These are phyloP conservation scores for Hycleus phaleratus DNA, from an alignment of 1,140 invertebrate species.

Conservation along the genomic window DNA sequence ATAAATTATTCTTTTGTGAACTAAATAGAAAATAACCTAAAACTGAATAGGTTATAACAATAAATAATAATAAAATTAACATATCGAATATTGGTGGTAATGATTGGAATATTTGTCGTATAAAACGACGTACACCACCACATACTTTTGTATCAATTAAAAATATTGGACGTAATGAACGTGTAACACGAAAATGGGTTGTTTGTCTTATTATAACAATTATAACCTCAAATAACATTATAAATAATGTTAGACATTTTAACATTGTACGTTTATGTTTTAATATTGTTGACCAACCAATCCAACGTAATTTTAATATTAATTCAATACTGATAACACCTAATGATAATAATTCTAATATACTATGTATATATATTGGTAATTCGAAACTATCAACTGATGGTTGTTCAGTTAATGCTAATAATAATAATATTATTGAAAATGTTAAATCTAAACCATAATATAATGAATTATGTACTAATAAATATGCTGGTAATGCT, in stretches of 20 bases:
- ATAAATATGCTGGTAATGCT: constrained; percentile 77
- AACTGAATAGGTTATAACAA: constrained; percentile 77
- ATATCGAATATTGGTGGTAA: constrained; percentile 85
- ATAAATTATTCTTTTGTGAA: constrained; percentile 60
- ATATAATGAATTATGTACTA: constrained; percentile 85
- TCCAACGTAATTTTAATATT: constrained; percentile 76
- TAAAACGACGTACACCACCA: constrained; percentile 63
- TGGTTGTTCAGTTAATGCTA: constrained; percentile 77
- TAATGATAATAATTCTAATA: constrained; percentile 72
- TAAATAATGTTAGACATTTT: constrained; percentile 70
- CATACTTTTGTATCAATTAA: constrained; percentile 81
- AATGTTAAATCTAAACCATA: constrained; percentile 75
- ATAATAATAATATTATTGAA: constrained; percentile 66
- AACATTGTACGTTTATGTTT: constrained; percentile 67
- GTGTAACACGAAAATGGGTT: constrained; percentile 79
- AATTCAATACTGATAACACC: constrained; percentile 71
- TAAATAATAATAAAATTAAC: constrained; percentile 76
- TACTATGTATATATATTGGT: constrained; percentile 73
- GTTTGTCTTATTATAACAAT: constrained; percentile 74
- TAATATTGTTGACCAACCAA: constrained; percentile 74
- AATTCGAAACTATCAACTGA: constrained; percentile 56
- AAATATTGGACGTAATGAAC: constrained; percentile 84
- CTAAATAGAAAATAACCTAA: constrained; percentile 79
- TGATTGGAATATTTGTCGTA: constrained; percentile 72
- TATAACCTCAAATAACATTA: constrained; percentile 81